A percentile compares a stretch with the other conserved stretches of the same genome.
Evolutionary conservation across 1,140 invertebrate genomes (phyloP).

Genomic region (Dinoponera quadriceps): DNA sequence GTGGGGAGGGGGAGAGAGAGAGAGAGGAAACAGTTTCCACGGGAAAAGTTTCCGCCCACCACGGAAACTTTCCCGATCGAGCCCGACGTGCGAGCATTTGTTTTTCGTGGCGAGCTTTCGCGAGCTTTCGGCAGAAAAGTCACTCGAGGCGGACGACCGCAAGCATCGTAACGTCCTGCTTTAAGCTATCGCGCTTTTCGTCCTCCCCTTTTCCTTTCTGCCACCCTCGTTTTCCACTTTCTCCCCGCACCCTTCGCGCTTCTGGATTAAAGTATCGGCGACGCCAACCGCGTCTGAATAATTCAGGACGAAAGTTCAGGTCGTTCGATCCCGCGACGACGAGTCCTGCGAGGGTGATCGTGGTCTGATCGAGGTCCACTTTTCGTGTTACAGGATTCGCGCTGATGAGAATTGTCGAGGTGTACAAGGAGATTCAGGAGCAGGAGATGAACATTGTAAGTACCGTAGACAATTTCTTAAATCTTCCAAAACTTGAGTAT

Average conservation of each 20-base stretch:
- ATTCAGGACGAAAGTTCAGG: conserved; percentile 83
- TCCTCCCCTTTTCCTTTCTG: background rate
- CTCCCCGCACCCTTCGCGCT: conserved; percentile 40
- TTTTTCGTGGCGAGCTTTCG: conserved; percentile 54
- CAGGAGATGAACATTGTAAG: conserved; percentile 97
- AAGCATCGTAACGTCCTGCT: conserved; percentile 50
- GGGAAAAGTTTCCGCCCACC: conserved; percentile 38
- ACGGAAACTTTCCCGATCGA: conserved; percentile 47
- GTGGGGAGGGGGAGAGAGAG: background rate
- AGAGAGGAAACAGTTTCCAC: conserved; percentile 21
- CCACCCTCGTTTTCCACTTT: conserved; percentile 26
- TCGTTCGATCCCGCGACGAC: conserved; percentile 58
- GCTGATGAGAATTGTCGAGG: conserved; percentile 95
- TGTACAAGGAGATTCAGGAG: conserved; percentile 96
- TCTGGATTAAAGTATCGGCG: conserved; percentile 84
- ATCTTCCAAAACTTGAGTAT: background rate
- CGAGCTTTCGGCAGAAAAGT: conserved; percentile 62
- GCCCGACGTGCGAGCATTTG: conserved; percentile 37
- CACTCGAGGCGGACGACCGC: conserved; percentile 58
- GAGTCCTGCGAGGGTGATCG: conserved; percentile 48
- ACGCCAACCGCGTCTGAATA: conserved; percentile 81
- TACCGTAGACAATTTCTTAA: conserved; percentile 70
- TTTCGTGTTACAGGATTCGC: conserved; percentile 91
- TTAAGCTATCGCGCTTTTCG: conserved; percentile 35
- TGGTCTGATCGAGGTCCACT: conserved; percentile 43